Percentiles rank a stretch among this genome's conserved stretches.
phyloP scores from a whole-genome alignment of 1,140 invertebrate genomes.

The Tetramorium alpestre region DNA sequence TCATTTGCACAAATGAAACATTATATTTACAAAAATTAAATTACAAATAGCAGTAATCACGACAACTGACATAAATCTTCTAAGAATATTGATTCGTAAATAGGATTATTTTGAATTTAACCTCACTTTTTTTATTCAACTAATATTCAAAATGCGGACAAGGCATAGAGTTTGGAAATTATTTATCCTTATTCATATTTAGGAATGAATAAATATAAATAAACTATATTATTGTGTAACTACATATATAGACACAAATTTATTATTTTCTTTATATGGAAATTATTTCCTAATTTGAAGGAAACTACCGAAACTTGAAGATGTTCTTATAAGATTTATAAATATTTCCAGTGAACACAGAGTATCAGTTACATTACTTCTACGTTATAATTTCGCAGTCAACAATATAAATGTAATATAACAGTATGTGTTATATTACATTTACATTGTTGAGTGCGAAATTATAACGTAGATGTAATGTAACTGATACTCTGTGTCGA shows the following conservation, averaged over 20 bases:
- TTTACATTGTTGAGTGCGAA: too few relatives aligned
- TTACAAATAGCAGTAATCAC: not conserved
- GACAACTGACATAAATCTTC: not conserved
- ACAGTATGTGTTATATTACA: too few relatives aligned
- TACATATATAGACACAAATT: too few relatives aligned
- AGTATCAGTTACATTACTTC: too few relatives aligned
- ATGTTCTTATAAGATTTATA: not conserved
- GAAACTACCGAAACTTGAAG: not conserved
- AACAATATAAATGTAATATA: too few relatives aligned
- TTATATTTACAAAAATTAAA: not conserved
- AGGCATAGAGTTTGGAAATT: not conserved
- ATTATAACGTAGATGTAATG: too few relatives aligned
- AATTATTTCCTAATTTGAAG: not conserved
- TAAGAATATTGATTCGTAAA: not conserved
- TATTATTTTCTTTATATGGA: not conserved
- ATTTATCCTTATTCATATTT: not conserved
- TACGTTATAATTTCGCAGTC: too few relatives aligned
- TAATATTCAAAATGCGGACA: not conserved
- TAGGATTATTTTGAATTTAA: not conserved
- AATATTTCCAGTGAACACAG: not conserved
- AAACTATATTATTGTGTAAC: not conserved
- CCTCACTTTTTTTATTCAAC: not conserved
- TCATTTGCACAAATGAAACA: not conserved
- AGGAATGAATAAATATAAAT: not conserved
- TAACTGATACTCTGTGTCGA: too few relatives aligned